Conservation (phyloP, 92 coral and sea anemone genomes). For the Galaxea fascicularis region DNA sequence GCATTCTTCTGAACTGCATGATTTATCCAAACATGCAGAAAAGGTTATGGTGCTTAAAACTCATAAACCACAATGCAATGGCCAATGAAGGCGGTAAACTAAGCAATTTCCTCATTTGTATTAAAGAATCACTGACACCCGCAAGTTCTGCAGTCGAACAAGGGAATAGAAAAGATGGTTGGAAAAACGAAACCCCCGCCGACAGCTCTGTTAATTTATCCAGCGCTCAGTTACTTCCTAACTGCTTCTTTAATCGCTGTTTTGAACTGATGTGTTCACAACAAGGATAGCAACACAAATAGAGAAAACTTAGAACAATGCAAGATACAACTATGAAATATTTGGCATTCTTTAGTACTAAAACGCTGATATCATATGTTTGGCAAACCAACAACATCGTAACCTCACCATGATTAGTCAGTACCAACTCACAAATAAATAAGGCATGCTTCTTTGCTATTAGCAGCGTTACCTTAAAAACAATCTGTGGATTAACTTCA, state of each 20-base stretch:
- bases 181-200: no score
- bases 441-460: background rate
- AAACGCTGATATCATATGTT: no score
- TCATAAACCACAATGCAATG: background rate
- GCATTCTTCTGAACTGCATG: no score
- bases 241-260: background rate
- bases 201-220: background rate
- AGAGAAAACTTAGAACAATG: background rate
- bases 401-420: background rate
- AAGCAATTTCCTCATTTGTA: background rate
- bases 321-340: background rate
- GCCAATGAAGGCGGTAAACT: background rate
- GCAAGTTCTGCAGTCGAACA: background rate
- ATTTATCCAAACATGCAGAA: background rate
- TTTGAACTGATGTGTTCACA: background rate
- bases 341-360: background rate
- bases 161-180: no score
- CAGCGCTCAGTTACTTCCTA: background rate
- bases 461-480: background rate
- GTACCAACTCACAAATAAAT: background rate
- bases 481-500: background rate
- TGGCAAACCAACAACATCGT: background rate
- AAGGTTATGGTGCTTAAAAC: background rate
- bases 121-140: background rate
- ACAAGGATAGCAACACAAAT: background rate